A percentile compares a stretch with the other conserved stretches of the same genome.
Conservation (phyloP, 2,113 vertebrate genomes). For the Phycodurus eques region DNA sequence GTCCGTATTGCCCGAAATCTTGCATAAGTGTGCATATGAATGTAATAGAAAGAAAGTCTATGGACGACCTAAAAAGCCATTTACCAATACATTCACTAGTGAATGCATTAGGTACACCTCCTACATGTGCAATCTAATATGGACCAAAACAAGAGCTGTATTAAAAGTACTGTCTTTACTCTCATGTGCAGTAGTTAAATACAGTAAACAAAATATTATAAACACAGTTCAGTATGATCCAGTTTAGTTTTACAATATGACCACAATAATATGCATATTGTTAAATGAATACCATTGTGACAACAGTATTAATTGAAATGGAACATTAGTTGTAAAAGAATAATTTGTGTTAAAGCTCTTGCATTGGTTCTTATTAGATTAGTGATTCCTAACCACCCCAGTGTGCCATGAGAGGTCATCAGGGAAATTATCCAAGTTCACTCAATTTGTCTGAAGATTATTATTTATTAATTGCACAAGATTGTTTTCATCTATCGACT, state of each 20-base stretch:
- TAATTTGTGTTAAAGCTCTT: neutral
- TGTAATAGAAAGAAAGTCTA: neutral
- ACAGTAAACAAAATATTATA: neutral
- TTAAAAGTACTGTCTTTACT: no score
- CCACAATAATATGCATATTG: neutral
- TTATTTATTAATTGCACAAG: neutral
- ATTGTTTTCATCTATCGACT: no score
- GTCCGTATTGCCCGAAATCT: slow-evolving; percentile 2
- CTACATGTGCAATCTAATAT: neutral
- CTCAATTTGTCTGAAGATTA: neutral
- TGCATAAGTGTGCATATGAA: neutral
- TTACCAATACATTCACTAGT: slow-evolving; percentile 27
- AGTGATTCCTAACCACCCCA: neutral
- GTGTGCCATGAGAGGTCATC: neutral
- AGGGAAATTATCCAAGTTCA: neutral
- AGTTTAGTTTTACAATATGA: neutral
- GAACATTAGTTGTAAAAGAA: neutral
- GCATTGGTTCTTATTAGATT: neutral
- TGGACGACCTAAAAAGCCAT: slow-evolving; percentile 51
- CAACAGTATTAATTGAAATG: neutral
- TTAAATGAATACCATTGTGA: neutral
- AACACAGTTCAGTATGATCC: neutral
- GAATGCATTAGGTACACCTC: neutral
- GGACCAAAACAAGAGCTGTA: neutral
- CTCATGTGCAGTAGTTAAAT: neutral